Percentiles rank a stretch among this genome's conserved stretches.
These are phyloP conservation scores for Lottia gigantea DNA, from an alignment of 2,888 invertebrate species.

Conservation along the genomic window DNA sequence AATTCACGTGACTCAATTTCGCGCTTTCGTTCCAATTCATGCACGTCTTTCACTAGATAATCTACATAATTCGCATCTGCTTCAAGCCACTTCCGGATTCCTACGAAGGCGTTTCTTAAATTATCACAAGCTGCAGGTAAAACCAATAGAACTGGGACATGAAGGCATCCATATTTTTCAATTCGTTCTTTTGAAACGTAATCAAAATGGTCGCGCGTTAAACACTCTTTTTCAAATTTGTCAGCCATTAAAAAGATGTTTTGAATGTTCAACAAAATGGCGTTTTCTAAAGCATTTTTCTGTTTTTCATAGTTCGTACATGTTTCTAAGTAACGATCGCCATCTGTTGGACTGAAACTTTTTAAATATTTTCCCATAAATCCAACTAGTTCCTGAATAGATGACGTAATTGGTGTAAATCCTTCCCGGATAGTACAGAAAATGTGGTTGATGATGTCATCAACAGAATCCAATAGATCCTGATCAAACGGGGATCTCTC, in stretches of 20 bases:
- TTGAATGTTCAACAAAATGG: conserved; percentile 43
- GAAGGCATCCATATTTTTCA: conserved; percentile 45
- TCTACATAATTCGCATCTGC: conserved; percentile 54
- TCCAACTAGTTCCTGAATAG: conserved; percentile 38
- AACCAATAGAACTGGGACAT: conserved; percentile 52
- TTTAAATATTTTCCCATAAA: conserved; percentile 56
- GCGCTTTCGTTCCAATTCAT: conserved; percentile 45
- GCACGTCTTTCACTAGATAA: conserved; percentile 51
- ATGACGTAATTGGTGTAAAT: conserved; percentile 40
- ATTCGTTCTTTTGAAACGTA: conserved; percentile 48
- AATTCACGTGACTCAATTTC: conserved; percentile 35
- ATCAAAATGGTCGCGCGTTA: conserved; percentile 48
- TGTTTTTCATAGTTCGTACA: conserved; percentile 57
- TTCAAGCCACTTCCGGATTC: conserved; percentile 52
- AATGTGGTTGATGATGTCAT: conserved; percentile 40
- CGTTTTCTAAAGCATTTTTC: conserved; percentile 44
- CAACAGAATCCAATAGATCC: conserved; percentile 18
- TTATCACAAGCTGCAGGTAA: conserved; percentile 57
- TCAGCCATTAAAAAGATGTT: conserved; percentile 51
- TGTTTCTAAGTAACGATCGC: conserved; percentile 53
- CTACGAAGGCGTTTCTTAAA: conserved; percentile 45
- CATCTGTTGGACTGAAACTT: conserved; percentile 48
- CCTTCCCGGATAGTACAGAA: conserved; percentile 39
- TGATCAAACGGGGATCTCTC: background rate
- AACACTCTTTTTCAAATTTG: conserved; percentile 51